Conservation (phyloP, 2,113 vertebrate genomes). For the Castor canadensis region DNA sequence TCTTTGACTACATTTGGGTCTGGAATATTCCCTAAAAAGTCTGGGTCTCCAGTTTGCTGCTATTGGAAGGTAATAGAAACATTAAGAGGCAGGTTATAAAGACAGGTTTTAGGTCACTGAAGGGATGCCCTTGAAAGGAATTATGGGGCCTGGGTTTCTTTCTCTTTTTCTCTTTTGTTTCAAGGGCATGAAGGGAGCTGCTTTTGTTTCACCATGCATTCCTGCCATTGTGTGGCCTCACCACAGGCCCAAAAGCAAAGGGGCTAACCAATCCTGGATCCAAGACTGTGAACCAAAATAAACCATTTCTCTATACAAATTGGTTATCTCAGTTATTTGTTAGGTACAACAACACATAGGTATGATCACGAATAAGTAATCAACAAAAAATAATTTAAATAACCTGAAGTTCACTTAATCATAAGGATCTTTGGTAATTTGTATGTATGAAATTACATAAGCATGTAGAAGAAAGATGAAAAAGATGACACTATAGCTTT, state of each 20-base stretch:
- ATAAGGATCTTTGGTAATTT: background rate
- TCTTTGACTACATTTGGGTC: background rate
- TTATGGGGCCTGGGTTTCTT: background rate
- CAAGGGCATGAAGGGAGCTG: no score
- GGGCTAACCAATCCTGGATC: background rate
- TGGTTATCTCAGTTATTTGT: background rate
- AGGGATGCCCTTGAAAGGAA: accelerated
- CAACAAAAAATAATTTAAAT: no score
- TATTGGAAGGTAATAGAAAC: background rate
- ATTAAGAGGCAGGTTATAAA: accelerated
- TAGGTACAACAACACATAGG: background rate
- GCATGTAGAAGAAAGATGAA: background rate
- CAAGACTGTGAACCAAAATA: background rate
- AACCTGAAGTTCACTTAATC: no score
- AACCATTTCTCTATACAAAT: background rate
- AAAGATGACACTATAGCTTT: background rate
- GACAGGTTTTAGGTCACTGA: background rate
- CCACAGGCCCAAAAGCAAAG: background rate
- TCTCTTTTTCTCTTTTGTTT: background rate
- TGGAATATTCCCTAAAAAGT: background rate
- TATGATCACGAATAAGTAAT: background rate
- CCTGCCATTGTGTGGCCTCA: background rate
- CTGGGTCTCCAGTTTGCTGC: accelerated
- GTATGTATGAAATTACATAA: background rate
- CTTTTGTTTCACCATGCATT: background rate